These are phyloP conservation scores for Calephelis nemesis DNA, from an alignment of 1,140 invertebrate species.

Conservation along the genomic window DNA sequence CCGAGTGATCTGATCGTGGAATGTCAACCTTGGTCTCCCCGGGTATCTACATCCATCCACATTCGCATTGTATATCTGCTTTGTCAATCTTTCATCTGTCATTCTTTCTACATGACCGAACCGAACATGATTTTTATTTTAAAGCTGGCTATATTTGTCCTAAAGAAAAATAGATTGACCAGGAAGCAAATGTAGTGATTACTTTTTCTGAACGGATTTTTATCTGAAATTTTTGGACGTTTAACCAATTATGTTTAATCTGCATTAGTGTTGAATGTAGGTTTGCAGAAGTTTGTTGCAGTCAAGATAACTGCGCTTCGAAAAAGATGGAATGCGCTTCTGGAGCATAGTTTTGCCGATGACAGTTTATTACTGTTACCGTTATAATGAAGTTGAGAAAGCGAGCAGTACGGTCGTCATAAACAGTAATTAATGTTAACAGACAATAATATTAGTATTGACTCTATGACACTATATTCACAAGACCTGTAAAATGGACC, in stretches of 20 bases:
- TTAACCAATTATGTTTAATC: neutral
- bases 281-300: conserved; percentile 1
- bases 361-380: conserved; percentile 13
- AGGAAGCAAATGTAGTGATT: too few relatives aligned
- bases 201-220: too few relatives aligned
- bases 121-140: too few relatives aligned
- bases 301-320: neutral
- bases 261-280: neutral
- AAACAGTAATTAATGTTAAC: conserved; percentile 5
- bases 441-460: conserved; percentile 1
- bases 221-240: too few relatives aligned
- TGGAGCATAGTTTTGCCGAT: neutral
- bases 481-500: neutral
- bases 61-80: too few relatives aligned
- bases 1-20: too few relatives aligned
- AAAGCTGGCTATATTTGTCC: too few relatives aligned
- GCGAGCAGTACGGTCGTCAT: neutral
- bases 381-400: neutral
- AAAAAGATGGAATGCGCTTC: neutral
- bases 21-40: too few relatives aligned
- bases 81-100: too few relatives aligned
- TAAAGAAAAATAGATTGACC: too few relatives aligned
- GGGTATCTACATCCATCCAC: too few relatives aligned
- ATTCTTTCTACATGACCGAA: too few relatives aligned
- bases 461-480: neutral